Base-by-base conservation (phyloP, 1,140 invertebrate genomes). In the Philaenus spumarius region DNA sequence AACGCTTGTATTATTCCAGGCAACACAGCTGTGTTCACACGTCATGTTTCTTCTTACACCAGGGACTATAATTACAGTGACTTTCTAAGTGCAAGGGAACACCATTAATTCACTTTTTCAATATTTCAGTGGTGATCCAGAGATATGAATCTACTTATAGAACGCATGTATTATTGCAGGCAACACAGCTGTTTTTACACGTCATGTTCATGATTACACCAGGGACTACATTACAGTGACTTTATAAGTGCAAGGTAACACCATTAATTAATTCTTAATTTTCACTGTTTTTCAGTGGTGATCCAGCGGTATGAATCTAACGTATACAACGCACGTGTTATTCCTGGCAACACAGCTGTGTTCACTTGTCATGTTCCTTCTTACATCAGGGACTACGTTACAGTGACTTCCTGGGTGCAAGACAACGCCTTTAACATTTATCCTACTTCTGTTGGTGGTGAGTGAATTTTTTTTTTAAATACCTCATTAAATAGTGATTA, bases 211-310 rank as follows among this genome's bases (percentile, higher is more conserved):
- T 51, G 82, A 81, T 66, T 88, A 85, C 72, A 85, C 90, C 60
- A 84, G 82, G 71, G 85, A 90, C 68, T 80, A 88, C 72, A 86
- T 91, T 51, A 78, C 83, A 67, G 86, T 91, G 34, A 85, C 87
- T 46, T 84, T 85, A 24, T 92, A 89, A 89, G 77, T 82, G 63
- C 85, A 81, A 71, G 89, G 87, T 66, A 80, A 83, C 30, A 77
- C 80, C 47, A 83, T 85, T 70, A 84, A 85, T n/a, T n/a, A n/a
- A n/a, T n/a, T n/a, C n/a, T n/a, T n/a, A n/a, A n/a, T n/a, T 19
- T 35, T 37, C 17, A 19, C 55, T 68, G 68, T 64, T 37, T 77
- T 78, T n/a, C 77, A 90, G 88, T 90, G 65, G 82, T 89, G 62
- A 81, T 85, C 17, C 85, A 87, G 66, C 79, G 81, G 30, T 90